A percentile compares a stretch with the other conserved stretches of the same genome.
These are phyloP conservation scores for Cariama cristata DNA, from an alignment of 2,113 vertebrate genomes.

Conservation along the genomic window DNA sequence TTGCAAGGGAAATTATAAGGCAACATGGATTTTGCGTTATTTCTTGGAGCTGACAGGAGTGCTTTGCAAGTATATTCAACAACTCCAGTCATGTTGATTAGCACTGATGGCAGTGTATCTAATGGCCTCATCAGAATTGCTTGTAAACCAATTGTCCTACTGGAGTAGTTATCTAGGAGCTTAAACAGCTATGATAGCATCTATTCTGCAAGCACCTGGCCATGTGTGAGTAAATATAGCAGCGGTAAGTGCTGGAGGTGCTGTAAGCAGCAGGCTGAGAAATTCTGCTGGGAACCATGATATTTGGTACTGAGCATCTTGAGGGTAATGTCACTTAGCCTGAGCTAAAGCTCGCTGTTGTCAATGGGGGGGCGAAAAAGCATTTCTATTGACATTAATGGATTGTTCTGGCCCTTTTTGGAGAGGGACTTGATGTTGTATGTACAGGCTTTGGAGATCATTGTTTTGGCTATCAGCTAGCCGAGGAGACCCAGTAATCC, in stretches of 20 bases:
- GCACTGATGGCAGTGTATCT: neutral
- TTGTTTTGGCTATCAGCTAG: neutral
- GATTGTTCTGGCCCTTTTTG: neutral
- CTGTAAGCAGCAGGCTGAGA: neutral
- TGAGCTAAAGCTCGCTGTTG: neutral
- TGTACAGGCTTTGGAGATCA: neutral
- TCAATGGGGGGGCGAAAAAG: neutral
- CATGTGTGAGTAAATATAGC: neutral
- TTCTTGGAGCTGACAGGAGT: slow-evolving; percentile 25
- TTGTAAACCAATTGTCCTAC: slow-evolving; percentile 36
- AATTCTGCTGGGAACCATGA: neutral
- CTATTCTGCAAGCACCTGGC: slow-evolving; percentile 21
- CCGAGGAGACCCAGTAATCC: neutral
- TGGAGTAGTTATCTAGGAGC: neutral
- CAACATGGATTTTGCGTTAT: neutral
- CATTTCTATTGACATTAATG: neutral
- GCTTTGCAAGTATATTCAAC: neutral
- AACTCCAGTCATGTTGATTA: neutral
- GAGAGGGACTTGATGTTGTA: neutral
- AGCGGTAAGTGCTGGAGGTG: neutral
- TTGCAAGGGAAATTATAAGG: slow-evolving; percentile 7
- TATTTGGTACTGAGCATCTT: neutral
- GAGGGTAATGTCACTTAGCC: neutral
- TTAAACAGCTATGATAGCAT: neutral
- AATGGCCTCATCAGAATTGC: slow-evolving; percentile 25